Base-by-base conservation (phyloP, 2,888 invertebrate species). In the Sphaeridia pumilis region DNA sequence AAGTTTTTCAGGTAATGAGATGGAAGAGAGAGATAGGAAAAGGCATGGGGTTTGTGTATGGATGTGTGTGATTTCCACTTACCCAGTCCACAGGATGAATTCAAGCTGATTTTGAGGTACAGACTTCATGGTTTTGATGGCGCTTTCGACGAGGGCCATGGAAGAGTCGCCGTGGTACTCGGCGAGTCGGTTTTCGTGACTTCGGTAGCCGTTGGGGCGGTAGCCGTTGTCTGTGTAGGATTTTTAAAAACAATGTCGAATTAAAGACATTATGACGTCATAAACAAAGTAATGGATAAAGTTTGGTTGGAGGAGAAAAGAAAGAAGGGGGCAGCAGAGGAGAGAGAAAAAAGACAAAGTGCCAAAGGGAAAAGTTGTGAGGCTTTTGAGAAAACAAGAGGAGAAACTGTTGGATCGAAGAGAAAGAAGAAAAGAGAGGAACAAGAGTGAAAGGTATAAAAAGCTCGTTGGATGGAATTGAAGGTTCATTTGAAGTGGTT, bases 81-180 rank as follows among this genome's bases (percentile, higher is more conserved):
- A 89, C 90, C 90, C 92, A 22, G 92, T 92, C 92, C 92, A 93
- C 24, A 93, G 73, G 22, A 92, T 87, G 70, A 92, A 92, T 72
- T 92, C 90, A 56, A 90, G 84, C 70, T 86, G 87, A 71, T 88
- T 84, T 44, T 83, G 81, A 68, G 84, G 84, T 55, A 84, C 77
- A 49, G 80, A 80, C 72, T 83, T 82, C 92, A 92, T 92, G 62
- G 86, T 83, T 67, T 78, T 77, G 54, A 88, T 83, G 5, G 92
- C 89, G 36, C 89, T 88, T 70, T 86, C 83, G 66, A 92, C 84
- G 66, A 93, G 79, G 67, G 82, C 80, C 79, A 87, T 83, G 4
- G 92, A 87, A 66, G 90, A 83, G 73, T 92, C 90, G 73, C 92
- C 92, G 59, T 80, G 78, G 73, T 84, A 84, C 74, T 84, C 81